These are phyloP conservation scores for Macquaria australasica DNA, from an alignment of 2,113 vertebrate genomes.

Conservation along the genomic window DNA sequence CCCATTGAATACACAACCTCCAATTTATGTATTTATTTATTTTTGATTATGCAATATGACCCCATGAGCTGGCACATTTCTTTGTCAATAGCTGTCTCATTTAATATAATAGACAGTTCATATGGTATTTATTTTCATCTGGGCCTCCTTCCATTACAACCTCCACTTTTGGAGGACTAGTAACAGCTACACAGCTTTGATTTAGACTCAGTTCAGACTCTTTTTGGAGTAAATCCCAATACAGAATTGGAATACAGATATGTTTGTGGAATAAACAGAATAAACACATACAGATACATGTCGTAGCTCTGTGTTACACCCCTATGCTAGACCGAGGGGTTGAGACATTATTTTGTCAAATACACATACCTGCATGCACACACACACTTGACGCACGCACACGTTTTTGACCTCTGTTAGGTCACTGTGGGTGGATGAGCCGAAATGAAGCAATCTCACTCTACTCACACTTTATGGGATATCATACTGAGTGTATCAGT, in stretches of 20 bases:
- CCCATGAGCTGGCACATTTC: background rate
- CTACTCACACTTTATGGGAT: constrained; percentile 62
- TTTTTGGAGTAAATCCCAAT: background rate
- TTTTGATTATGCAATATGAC: background rate
- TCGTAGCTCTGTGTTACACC: background rate
- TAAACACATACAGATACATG: background rate
- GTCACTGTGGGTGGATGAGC: constrained; percentile 44
- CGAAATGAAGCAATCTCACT: constrained; percentile 68
- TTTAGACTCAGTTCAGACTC: background rate
- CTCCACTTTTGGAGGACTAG: background rate
- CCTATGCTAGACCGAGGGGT: background rate
- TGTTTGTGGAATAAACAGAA: background rate
- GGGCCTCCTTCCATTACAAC: background rate
- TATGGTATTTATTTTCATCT: background rate
- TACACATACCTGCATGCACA: background rate
- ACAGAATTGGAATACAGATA: background rate
- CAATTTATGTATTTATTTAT: background rate
- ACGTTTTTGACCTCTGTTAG: constrained; percentile 46
- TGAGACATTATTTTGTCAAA: constrained; percentile 1
- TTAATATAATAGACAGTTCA: background rate
- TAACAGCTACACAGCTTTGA: background rate
- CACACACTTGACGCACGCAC: background rate
- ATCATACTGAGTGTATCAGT: constrained; percentile 71
- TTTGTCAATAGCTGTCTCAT: background rate
- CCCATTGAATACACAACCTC: background rate